Base-by-base conservation (phyloP, 2,113 vertebrate species). In the Ceyx margarethae region DNA sequence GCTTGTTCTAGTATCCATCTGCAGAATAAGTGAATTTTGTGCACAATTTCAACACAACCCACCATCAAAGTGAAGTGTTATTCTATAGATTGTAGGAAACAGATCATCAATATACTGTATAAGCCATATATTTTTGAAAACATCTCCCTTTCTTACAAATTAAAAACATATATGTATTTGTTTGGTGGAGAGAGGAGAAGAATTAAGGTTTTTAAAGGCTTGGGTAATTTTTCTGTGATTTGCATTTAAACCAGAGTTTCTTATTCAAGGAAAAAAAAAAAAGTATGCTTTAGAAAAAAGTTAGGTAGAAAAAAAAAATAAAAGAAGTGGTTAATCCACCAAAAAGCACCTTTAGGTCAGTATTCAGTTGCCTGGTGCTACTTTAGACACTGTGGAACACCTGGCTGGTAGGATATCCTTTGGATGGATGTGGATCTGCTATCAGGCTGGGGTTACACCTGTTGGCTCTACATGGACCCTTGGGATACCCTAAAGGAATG, bases 31-130 rank as follows among this genome's bases (percentile, higher is more conserved):
- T 37, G 40, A 50, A 83, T 67, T 85, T 89, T 71, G 61, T 23
- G 48, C 26, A 72, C 42, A 31, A 54, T 68, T 69, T 66, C 31
- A 57, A 56, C 54, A 87, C 60, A 92, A 43, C 56, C 46, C 64
- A 80, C 64, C 23, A 62, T 13, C 45, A 65, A 89, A 75, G 42
- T 85, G 66, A 92, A 89, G 54, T 73, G 42, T 23, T 80, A 62
- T 56, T 29, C 68, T 71, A 35, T 35, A 2, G 2, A 42, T 33
- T 65, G 76, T 56, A 65, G 35, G 33, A 94, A 87, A 68, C 23
- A 73, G 22, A 69, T n/a, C 13, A 45, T 29, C 73, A 89, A 53
- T 73, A 79, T 16, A 69, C 62, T 43, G 11, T 42, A 93, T 87
- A 92, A 79, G 20, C 14, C 22, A 85, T 13, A 71, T 1, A 45